Base-by-base conservation (phyloP, 2,113 vertebrate species). In the Ceratotherium simum region DNA sequence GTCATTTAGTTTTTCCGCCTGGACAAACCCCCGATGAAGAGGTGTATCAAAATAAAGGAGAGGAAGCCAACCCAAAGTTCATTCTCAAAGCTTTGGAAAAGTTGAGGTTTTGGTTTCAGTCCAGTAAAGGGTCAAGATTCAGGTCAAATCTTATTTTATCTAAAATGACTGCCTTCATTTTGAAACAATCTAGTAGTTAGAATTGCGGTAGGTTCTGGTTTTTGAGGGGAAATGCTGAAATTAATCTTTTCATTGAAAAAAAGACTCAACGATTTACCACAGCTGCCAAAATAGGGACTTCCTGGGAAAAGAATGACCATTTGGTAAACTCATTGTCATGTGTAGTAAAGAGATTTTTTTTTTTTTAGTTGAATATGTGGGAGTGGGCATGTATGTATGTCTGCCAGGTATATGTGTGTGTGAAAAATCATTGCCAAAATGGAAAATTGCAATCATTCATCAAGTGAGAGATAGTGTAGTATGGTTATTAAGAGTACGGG, bases 71-170 rank as follows among this genome's bases (percentile, higher is more conserved):
- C 58, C 48, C 79, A 75, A 93, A 84, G 39, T 81, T 96, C 82
- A 96, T 67, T 76, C 65, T 93, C 90, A 97, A 89, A 93, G 73
- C 64, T 96, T 87, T 27, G 70, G 65, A 92, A 92, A 97, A 89
- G 46, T 70, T 97, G 93, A 96, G 96, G 96, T 80, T 97, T 98
- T 96, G 93, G 67, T 46, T 96, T 90, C 5, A 60, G 33, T 96
- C 86, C 91, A 92, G 83, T 20, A 65, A 93, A 92, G 79, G 81
- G 95, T 96, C 89, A 97, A 90, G 78, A 75, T 86, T 76, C 89
- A 83, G 95, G 93, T 97, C 85, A 96, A 93, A 92, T 97, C 97
- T 97, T 96, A 97, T 97, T 97, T 97, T 97, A 80, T 87, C 82
- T 86, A 91, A 96, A 97, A 97, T 86, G 58, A 97, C 48, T 86